Evolutionary conservation across 2,888 invertebrate species (phyloP).

Genomic region (Acanthopleura granulata): DNA sequence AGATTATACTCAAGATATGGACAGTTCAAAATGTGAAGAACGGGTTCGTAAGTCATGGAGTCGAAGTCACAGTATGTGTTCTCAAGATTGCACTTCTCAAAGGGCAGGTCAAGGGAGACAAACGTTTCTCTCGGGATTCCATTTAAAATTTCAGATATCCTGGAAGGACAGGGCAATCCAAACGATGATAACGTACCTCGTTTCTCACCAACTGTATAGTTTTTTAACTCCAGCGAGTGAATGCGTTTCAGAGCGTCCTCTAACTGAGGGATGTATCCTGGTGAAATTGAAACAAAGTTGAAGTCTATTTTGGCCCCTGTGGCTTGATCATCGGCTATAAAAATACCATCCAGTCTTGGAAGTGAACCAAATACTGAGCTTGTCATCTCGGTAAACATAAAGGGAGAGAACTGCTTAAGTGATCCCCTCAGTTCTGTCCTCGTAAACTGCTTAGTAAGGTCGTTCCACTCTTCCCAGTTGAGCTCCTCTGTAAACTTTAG

Average conservation of each 20-base stretch:
- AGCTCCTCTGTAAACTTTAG: background rate
- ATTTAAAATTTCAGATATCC: background rate
- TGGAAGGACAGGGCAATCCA: background rate
- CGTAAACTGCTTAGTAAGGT: background rate
- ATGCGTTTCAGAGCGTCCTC: background rate
- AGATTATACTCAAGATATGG: conserved; percentile 7
- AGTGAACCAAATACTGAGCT: background rate
- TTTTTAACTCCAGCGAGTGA: background rate
- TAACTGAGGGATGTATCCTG: background rate
- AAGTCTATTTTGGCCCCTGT: background rate
- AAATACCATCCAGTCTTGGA: background rate
- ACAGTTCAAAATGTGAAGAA: background rate
- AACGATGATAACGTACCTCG: background rate
- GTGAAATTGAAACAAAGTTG: background rate
- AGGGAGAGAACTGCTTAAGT: background rate
- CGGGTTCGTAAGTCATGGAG: background rate
- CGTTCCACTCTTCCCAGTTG: background rate
- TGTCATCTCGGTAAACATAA: background rate
- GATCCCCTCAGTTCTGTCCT: background rate
- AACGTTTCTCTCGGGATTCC: background rate
- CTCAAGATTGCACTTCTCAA: background rate
- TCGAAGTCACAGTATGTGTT: background rate
- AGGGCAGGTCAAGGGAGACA: background rate
- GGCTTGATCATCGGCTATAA: background rate
- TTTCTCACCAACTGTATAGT: background rate